These are phyloP conservation scores for Plumapathes pennacea DNA, from an alignment of 92 coral and sea anemone genomes.

Conservation along the genomic window DNA sequence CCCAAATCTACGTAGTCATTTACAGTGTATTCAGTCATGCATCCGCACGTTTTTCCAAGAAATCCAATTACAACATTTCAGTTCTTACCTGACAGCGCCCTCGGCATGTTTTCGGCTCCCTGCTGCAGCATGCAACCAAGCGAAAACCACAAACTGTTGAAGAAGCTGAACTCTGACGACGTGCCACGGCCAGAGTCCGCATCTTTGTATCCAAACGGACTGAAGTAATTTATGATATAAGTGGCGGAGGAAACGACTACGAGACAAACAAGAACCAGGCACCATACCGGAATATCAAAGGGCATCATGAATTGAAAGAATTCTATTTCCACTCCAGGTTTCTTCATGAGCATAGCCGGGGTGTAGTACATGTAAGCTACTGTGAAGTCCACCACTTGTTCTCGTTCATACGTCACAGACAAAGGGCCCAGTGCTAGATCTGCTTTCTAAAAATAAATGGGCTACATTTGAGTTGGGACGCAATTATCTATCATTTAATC, in stretches of 20 bases:
- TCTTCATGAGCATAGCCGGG: conserved; percentile 40
- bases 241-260: conserved; percentile 15
- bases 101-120: conserved; percentile 66
- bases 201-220: conserved; percentile 70
- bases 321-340: conserved; percentile 3
- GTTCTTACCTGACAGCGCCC: conserved; percentile 40
- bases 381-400: conserved; percentile 54
- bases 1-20: too few species aligned
- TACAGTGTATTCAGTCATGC: too few species aligned
- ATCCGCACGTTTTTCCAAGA: too few species aligned
- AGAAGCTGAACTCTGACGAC: conserved; percentile 36
- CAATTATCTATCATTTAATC: too few species aligned
- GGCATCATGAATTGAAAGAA: conserved; percentile 60
- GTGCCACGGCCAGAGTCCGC: conserved; percentile 41
- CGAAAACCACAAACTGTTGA: conserved; percentile 61
- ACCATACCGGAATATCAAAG: conserved; percentile 57
- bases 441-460: conserved; percentile 66
- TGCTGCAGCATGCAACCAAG: conserved; percentile 70
- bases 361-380: conserved; percentile 63
- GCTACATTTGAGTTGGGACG: too few species aligned
- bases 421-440: conserved; percentile 67
- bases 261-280: conserved; percentile 21
- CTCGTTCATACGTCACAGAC: conserved; percentile 57
- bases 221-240: conserved; percentile 47
- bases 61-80: too few species aligned